phyloP scores from a whole-genome alignment of 2,113 vertebrate genomes.

The Rhinoptilus africanus region DNA sequence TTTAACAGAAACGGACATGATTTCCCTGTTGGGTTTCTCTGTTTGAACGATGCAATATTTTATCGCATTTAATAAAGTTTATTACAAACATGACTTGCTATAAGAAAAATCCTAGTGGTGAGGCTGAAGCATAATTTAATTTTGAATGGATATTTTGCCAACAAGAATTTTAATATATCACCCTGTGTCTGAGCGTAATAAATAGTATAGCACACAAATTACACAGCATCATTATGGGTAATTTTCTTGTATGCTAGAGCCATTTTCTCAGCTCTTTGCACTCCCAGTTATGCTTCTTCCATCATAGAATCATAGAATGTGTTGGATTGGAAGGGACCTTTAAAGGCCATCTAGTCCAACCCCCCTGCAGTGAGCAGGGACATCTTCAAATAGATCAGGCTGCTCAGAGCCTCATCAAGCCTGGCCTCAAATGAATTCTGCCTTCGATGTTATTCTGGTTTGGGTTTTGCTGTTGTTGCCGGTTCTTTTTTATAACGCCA shows the following conservation, averaged over 20 bases:
- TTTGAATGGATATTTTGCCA: not conserved
- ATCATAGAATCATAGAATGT: too few relatives aligned
- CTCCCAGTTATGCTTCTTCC: rapidly evolving
- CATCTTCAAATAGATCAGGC: too few relatives aligned
- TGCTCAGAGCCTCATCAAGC: too few relatives aligned
- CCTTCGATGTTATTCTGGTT: not conserved
- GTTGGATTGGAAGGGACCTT: too few relatives aligned
- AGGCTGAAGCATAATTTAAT: conserved; percentile 7
- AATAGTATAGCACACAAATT: not conserved
- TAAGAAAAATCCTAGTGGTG: not conserved
- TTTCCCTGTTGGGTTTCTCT: conserved; percentile 24
- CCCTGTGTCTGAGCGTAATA: not conserved
- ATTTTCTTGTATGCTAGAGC: not conserved
- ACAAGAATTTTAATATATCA: not conserved
- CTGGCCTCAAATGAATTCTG: not conserved
- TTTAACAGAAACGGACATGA: conserved; percentile 23
- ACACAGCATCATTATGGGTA: not conserved
- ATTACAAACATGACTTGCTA: not conserved
- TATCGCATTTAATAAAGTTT: conserved; percentile 19
- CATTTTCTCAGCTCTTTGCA: not conserved
- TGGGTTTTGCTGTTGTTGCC: not conserved
- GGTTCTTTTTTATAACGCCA: not conserved
- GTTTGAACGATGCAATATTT: conserved; percentile 18
- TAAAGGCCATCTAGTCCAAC: too few relatives aligned
- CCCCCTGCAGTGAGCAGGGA: too few relatives aligned